phyloP scores from a whole-genome alignment of 2,797 vertebrate genomes.

The Lacerta viridis region DNA sequence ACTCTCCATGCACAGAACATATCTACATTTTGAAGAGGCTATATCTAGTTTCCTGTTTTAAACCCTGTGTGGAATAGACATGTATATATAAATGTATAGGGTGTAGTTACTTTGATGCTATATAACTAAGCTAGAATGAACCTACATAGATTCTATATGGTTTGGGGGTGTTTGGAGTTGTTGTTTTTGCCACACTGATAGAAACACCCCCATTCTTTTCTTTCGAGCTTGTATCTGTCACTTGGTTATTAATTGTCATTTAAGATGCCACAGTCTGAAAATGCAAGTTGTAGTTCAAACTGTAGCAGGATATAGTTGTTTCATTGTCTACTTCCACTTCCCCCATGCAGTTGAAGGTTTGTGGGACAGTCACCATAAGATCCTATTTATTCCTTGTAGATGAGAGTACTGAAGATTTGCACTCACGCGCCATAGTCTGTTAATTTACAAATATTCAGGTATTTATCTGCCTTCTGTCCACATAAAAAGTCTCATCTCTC shows the following conservation, averaged over 20 bases:
- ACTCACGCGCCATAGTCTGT: too few species aligned
- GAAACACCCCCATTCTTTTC: background rate
- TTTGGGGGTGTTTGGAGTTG: too few species aligned
- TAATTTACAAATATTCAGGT: background rate
- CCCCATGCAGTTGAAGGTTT: background rate
- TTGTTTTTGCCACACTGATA: background rate
- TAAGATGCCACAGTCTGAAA: background rate
- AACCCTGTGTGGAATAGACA: background rate
- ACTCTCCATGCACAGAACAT: background rate
- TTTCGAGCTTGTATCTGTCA: background rate
- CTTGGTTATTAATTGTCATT: background rate
- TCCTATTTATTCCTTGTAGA: background rate
- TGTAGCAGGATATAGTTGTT: background rate
- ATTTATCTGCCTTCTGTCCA: background rate
- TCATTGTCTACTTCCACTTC: background rate
- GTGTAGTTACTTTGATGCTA: background rate
- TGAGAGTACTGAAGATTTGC: background rate
- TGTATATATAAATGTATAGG: background rate
- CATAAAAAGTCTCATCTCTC: background rate
- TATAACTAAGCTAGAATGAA: background rate
- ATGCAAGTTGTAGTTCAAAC: background rate
- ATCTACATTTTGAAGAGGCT: constrained; percentile 25
- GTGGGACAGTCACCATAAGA: background rate
- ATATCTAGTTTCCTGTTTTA: background rate
- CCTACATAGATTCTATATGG: background rate